A percentile compares a stretch with the other conserved stretches of the same genome.
phyloP scores from a whole-genome alignment of 2,113 vertebrate genomes.

The Monarcha castaneiventris region DNA sequence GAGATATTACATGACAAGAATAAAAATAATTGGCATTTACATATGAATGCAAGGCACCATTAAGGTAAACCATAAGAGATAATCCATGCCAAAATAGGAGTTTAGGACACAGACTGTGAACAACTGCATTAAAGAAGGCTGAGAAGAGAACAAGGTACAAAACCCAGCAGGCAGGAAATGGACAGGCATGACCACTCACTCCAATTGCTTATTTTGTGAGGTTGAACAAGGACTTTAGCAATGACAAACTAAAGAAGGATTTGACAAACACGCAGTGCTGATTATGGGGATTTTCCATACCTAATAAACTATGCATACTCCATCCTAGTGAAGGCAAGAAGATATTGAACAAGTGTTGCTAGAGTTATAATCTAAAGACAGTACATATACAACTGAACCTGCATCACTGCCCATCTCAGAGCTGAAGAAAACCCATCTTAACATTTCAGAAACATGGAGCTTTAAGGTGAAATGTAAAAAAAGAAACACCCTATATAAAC shows the following conservation, averaged over 20 bases:
- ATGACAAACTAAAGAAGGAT: background rate
- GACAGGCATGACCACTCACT: background rate
- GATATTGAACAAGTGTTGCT: background rate
- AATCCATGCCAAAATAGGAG: background rate
- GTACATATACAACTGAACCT: background rate
- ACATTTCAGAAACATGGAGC: background rate
- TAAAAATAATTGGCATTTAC: background rate
- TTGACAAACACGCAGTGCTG: background rate
- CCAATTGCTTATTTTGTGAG: background rate
- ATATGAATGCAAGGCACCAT: background rate
- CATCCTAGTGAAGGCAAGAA: background rate
- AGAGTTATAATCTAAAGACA: background rate
- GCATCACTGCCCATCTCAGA: background rate
- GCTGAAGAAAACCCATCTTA: background rate
- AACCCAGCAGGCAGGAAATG: background rate
- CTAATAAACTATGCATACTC: background rate
- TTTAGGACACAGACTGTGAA: background rate
- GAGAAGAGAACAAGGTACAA: background rate
- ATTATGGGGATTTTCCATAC: background rate
- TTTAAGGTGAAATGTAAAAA: background rate
- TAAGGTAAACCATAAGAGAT: background rate
- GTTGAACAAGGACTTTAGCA: background rate
- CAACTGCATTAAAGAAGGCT: background rate
- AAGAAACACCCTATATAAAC: background rate
- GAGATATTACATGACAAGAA: background rate